phyloP scores from a whole-genome alignment of 2,888 invertebrate genomes.

The Sesamia inferens region DNA sequence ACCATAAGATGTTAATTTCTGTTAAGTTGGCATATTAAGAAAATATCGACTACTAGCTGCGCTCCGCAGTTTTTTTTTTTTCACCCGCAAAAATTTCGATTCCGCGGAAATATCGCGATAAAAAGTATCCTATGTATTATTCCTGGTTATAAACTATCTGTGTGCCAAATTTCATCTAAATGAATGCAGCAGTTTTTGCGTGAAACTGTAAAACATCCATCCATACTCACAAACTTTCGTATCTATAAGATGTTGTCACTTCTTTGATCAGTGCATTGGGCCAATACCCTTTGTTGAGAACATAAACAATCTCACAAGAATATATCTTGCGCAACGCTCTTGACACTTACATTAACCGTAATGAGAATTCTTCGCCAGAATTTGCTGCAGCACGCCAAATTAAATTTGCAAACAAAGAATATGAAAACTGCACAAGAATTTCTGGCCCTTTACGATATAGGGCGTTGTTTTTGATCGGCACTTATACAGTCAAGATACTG shows the following conservation, averaged over 20 bases:
- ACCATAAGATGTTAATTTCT: conserved; percentile 1
- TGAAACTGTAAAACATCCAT: too few species aligned
- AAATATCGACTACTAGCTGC: conserved; percentile 2
- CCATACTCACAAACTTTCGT: too few species aligned
- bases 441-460: conserved; percentile 23
- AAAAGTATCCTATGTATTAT: too few species aligned
- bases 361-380: neutral
- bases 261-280: conserved; percentile 43
- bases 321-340: conserved; percentile 24
- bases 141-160: too few species aligned
- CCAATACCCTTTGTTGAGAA: conserved; percentile 28
- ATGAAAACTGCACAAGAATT: conserved; percentile 21
- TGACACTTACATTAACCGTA: conserved; percentile 6
- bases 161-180: too few species aligned
- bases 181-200: too few species aligned
- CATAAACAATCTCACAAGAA: conserved; percentile 37
- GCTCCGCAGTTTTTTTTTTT: too few species aligned
- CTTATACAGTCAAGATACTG: conserved; percentile 58
- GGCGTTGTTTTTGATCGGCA: conserved; percentile 51
- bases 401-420: conserved; percentile 42
- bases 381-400: conserved; percentile 12
- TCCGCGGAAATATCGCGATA: too few species aligned
- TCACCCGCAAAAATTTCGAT: too few species aligned
- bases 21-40: conserved; percentile 1
- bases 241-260: conserved; percentile 4